Conservation (phyloP, 2,113 vertebrate genomes). For the Colius striatus region DNA sequence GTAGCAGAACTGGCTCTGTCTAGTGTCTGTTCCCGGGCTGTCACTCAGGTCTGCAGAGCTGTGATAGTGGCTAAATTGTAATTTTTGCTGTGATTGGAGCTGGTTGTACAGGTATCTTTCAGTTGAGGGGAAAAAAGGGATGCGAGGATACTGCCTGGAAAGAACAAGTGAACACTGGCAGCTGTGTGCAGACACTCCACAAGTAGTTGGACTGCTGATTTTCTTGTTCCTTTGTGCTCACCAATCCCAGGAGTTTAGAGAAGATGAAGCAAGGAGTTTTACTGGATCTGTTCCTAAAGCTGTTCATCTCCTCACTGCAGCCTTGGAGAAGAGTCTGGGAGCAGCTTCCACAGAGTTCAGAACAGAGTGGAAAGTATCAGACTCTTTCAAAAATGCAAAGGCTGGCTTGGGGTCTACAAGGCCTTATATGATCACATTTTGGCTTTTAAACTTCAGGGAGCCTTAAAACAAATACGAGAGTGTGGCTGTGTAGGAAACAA, state of each 20-base stretch:
- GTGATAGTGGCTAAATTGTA: neutral
- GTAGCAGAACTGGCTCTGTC: neutral
- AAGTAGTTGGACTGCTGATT: neutral
- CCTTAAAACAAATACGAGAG: neutral
- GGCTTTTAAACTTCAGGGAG: neutral
- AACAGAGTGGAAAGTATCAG: neutral
- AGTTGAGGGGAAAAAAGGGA: neutral
- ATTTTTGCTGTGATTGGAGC: neutral
- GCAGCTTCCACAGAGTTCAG: neutral
- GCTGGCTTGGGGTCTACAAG: neutral
- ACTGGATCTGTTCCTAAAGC: neutral
- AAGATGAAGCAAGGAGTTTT: neutral
- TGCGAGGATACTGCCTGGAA: neutral
- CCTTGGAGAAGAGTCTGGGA: neutral
- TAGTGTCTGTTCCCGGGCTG: neutral
- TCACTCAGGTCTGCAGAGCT: neutral
- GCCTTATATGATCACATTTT: neutral
- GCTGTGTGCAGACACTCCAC: neutral
- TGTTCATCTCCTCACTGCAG: neutral
- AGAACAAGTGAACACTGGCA: neutral
- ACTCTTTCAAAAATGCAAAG: neutral
- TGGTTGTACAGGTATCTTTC: neutral
- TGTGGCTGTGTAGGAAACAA: neutral
- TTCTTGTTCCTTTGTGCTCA: neutral
- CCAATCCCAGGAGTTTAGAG: neutral